Evolutionary conservation across 2,888 invertebrate species (phyloP).

Genomic region (Nomada fabriciana): DNA sequence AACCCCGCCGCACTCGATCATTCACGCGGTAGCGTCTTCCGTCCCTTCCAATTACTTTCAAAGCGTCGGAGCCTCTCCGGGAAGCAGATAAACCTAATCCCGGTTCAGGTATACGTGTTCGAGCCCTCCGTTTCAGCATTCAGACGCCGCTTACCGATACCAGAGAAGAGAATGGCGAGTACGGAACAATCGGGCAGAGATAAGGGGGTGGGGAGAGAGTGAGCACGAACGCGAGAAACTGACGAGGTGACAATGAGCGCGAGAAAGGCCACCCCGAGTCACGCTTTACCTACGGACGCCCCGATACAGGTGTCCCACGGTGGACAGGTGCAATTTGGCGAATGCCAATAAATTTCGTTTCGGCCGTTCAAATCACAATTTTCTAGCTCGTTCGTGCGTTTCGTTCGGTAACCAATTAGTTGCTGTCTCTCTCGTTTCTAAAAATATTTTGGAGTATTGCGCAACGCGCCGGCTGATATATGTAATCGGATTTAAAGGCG

Average conservation of each 20-base stretch:
- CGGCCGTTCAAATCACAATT: neutral
- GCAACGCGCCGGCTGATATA: no score
- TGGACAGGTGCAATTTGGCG: constrained; percentile 78
- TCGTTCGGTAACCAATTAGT: neutral
- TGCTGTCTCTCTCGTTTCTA: neutral
- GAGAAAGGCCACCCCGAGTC: constrained; percentile 64
- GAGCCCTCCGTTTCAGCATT: constrained; percentile 9
- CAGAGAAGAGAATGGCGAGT: constrained; percentile 21
- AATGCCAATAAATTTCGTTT: constrained; percentile 46
- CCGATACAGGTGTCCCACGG: constrained; percentile 72
- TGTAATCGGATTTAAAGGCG: no score
- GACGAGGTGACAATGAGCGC: constrained; percentile 63
- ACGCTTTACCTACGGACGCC: constrained; percentile 71
- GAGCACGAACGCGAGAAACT: constrained; percentile 37
- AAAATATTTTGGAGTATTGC: no score
- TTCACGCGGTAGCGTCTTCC: constrained; percentile 44
- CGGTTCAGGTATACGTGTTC: constrained; percentile 46
- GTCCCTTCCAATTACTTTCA: constrained; percentile 59
- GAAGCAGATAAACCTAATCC: constrained; percentile 55
- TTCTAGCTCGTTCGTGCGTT: neutral
- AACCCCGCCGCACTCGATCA: constrained; percentile 42
- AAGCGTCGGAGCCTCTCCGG: constrained; percentile 28
- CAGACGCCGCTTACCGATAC: constrained; percentile 10
- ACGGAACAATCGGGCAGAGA: neutral
- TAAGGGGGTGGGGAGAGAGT: neutral